Base-by-base conservation (phyloP, 2,888 invertebrate species). In the Agriopis aurantiaria region DNA sequence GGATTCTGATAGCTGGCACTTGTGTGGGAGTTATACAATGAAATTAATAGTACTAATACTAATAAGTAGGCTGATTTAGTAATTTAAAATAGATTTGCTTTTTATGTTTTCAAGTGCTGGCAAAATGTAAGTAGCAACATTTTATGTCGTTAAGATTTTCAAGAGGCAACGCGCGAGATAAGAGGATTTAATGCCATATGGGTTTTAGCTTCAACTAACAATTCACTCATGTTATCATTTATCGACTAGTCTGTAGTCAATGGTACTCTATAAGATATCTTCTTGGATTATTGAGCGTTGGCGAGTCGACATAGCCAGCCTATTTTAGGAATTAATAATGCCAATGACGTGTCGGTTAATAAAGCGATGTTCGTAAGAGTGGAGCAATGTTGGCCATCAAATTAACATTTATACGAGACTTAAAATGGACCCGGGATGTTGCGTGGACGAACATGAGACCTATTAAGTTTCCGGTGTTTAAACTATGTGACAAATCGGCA, bases 321-420 rank as follows among this genome's bases (percentile, higher is more conserved):
- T 69, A 69, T 69, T 75, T 69, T 71, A 65, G 62, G 69, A 73
- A 59, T 66, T 69, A 74, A 71, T 71, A 66, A 66, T 59, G 68
- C 64, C 65, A 67, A 73, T 73, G 66, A 23, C 17, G 17, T 23
- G 17, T 23, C 17, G 17, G 17, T 23, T 23, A 23, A 23, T 23
- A 23, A 67, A 70, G 62, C 57, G 53, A 49, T 72, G 68, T 76
- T 73, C 70, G 72, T 72, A 57, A 65, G 41, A 53, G 61, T 14
- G 48, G 49, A 53, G 62, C 61, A 45, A 23, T 23, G 65, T 58
- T 48, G 65, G 57, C 64, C 56, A 73, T 75, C 65, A 68, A 68
- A 75, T 71, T 72, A 61, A 53, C 67, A 72, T 70, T 70, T 70
- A 62, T 70, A 69, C 70, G 65, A 70, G 70, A 59, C 46, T 58